Conservation (phyloP, 2,888 invertebrate species). For the Disparrhopalites patrizii region DNA sequence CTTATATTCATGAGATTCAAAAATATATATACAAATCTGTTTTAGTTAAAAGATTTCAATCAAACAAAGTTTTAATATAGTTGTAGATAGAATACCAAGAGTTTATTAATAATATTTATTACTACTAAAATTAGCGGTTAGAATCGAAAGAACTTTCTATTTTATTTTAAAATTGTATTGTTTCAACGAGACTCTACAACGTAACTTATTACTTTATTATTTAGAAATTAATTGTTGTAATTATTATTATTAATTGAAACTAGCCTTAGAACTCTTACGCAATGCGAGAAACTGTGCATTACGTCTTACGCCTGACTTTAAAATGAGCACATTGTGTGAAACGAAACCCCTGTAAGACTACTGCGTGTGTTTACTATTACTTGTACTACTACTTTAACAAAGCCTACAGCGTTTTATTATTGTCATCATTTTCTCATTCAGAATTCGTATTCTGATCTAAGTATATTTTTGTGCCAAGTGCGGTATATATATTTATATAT, state of each 20-base stretch:
- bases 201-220: slow-evolving; percentile 8
- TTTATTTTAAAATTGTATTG: slow-evolving; percentile 20
- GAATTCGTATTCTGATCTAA: slow-evolving; percentile 42
- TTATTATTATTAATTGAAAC: too few relatives aligned
- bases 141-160: slow-evolving; percentile 13
- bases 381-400: too few relatives aligned
- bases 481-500: too few relatives aligned
- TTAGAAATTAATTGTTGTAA: too few relatives aligned
- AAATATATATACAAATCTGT: slow-evolving; percentile 1
- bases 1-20: neutral
- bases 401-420: too few relatives aligned
- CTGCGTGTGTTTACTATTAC: too few relatives aligned
- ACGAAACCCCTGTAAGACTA: too few relatives aligned
- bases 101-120: slow-evolving; percentile 15
- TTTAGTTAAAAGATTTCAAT: slow-evolving; percentile 13
- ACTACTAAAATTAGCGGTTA: neutral
- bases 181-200: neutral
- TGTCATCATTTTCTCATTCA: slow-evolving; percentile 17
- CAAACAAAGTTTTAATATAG: slow-evolving; percentile 21
- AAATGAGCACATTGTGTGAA: too few relatives aligned
- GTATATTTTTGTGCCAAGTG: slow-evolving; percentile 47
- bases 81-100: slow-evolving; percentile 8
- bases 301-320: neutral
- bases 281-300: neutral
- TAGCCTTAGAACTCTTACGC: neutral